Conservation (phyloP, 2,888 invertebrate genomes). For the Bombylius discolor region DNA sequence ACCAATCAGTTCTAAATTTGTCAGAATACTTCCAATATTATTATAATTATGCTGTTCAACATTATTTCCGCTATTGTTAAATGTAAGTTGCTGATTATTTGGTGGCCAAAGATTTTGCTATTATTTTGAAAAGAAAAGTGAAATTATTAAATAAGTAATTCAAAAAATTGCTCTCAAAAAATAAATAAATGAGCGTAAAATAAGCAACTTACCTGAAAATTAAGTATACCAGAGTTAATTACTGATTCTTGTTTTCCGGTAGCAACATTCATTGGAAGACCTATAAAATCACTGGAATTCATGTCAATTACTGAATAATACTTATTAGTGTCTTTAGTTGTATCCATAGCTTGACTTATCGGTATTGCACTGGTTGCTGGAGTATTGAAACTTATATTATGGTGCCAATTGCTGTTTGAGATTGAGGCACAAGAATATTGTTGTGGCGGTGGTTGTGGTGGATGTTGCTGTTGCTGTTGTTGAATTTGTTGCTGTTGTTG, state of each 20-base stretch:
- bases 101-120: constrained; percentile 32
- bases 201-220: constrained; percentile 25
- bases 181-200: not conserved
- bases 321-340: constrained; percentile 19
- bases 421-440: constrained; percentile 20
- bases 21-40: constrained; percentile 36
- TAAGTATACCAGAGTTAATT: constrained; percentile 27
- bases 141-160: not conserved
- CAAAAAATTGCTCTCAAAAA: not conserved
- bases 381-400: constrained; percentile 18
- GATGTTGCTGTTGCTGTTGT: constrained; percentile 11
- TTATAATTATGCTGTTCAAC: constrained; percentile 32
- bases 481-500: constrained; percentile 4
- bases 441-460: constrained; percentile 12
- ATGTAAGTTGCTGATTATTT: constrained; percentile 16
- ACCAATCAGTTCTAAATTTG: constrained; percentile 34
- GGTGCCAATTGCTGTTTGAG: constrained; percentile 22
- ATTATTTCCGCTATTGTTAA: constrained; percentile 21
- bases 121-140: not conserved
- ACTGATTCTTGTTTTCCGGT: constrained; percentile 22
- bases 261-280: constrained; percentile 32
- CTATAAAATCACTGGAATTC: constrained; percentile 33
- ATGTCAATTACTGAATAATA: constrained; percentile 29
- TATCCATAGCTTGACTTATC: constrained; percentile 15
- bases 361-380: constrained; percentile 15